Conservation (phyloP, 2,888 invertebrate species). For the Parnassius smintheus region DNA sequence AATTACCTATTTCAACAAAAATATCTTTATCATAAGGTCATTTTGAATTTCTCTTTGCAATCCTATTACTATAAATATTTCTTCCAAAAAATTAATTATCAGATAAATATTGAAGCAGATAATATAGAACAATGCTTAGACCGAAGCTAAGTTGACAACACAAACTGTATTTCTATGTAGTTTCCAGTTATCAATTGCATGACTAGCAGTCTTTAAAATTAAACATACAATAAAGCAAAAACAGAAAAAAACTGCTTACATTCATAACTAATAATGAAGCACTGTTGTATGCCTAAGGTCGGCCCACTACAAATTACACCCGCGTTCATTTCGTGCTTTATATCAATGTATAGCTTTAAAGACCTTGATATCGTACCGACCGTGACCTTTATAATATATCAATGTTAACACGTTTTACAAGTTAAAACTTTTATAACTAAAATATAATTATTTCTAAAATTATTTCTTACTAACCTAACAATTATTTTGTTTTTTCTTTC, state of each 20-base stretch:
- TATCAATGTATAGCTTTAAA: conserved; percentile 4
- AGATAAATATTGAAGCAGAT: too few species aligned
- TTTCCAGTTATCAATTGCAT: background rate
- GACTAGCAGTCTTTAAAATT: background rate
- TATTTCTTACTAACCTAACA: too few species aligned
- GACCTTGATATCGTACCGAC: conserved; percentile 7
- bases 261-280: background rate
- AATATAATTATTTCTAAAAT: too few species aligned
- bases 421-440: too few species aligned
- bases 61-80: too few species aligned
- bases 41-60: too few species aligned
- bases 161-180: background rate
- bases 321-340: conserved; percentile 8
- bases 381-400: conserved; percentile 11
- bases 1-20: too few species aligned
- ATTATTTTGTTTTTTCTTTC: too few species aligned
- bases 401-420: background rate
- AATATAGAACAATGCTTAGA: too few species aligned
- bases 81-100: too few species aligned
- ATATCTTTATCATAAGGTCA: too few species aligned
- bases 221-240: background rate
- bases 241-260: background rate
- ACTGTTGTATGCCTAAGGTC: background rate
- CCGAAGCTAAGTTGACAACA: too few species aligned
- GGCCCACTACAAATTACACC: conserved; percentile 12